Conservation (phyloP, 92 coral and sea anemone species). For the Siderastrea siderea region DNA sequence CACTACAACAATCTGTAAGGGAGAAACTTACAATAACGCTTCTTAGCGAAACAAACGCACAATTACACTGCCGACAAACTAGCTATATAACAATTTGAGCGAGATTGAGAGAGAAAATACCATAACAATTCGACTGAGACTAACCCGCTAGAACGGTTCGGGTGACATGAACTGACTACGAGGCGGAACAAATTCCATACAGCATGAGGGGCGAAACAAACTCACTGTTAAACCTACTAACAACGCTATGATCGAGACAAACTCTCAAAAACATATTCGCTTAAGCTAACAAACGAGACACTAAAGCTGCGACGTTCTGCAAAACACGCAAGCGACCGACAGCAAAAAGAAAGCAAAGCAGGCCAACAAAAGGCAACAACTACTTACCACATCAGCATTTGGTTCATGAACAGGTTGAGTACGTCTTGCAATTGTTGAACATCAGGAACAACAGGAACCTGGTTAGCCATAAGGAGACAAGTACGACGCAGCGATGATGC, state of each 20-base stretch:
- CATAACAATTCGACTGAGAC: too few relatives aligned
- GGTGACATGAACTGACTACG: neutral
- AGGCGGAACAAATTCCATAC: neutral
- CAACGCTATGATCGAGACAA: neutral
- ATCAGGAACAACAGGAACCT: constrained; percentile 8
- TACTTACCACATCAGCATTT: neutral
- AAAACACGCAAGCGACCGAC: neutral
- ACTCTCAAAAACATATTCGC: too few relatives aligned
- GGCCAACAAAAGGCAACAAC: constrained; percentile 7
- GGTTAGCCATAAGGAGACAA: neutral
- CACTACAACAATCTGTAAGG: too few relatives aligned
- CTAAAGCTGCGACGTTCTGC: neutral
- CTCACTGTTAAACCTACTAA: neutral
- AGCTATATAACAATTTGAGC: too few relatives aligned
- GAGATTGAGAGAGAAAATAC: too few relatives aligned
- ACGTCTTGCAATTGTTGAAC: neutral
- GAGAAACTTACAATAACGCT: too few relatives aligned
- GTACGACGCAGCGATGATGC: neutral
- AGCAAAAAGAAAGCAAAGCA: neutral
- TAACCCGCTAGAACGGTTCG: too few relatives aligned
- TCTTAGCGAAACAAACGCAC: too few relatives aligned
- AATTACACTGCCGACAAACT: too few relatives aligned
- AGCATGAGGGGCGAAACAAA: neutral
- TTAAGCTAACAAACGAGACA: neutral
- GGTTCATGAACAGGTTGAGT: neutral